Conservation (phyloP, 2,888 invertebrate genomes). For the Trisateles emortualis region DNA sequence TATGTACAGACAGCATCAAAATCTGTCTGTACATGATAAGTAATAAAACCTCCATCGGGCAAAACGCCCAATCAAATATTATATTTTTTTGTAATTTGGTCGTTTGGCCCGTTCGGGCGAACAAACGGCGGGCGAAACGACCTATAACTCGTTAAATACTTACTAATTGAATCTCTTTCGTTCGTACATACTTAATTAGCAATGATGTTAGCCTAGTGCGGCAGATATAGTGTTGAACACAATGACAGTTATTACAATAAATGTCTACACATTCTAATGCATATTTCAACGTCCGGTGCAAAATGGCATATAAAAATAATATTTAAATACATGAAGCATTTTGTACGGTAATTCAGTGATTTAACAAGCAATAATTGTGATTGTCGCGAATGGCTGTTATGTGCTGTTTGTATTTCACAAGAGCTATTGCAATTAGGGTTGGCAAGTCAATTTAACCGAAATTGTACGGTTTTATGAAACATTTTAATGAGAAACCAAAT, state of each 20-base stretch:
- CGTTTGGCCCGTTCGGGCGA: too few relatives aligned
- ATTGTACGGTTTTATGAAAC: too few relatives aligned
- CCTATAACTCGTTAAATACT: too few relatives aligned
- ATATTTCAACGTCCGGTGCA: conserved; percentile 37
- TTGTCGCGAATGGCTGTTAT: conserved; percentile 17
- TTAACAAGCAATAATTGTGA: conserved; percentile 25
- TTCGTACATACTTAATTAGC: not conserved
- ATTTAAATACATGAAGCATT: conserved; percentile 27
- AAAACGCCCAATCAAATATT: too few relatives aligned
- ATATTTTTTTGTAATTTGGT: too few relatives aligned
- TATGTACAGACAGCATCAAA: too few relatives aligned
- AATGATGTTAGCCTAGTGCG: too few relatives aligned
- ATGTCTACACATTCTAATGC: conserved; percentile 18
- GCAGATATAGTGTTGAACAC: not conserved
- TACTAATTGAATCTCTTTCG: not conserved
- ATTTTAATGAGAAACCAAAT: too few relatives aligned
- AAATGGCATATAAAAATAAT: conserved; percentile 26
- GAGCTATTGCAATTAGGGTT: not conserved
- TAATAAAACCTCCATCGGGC: too few relatives aligned
- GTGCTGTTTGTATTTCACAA: conserved; percentile 7
- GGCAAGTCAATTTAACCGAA: too few relatives aligned
- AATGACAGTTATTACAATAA: not conserved
- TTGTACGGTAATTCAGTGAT: conserved; percentile 31
- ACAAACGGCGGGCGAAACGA: too few relatives aligned
- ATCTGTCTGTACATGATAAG: too few relatives aligned